Percentiles rank a stretch among this genome's conserved stretches.
Evolutionary conservation across 1,140 invertebrate species (phyloP).

Genomic region (Neotoxoptera formosana): DNA sequence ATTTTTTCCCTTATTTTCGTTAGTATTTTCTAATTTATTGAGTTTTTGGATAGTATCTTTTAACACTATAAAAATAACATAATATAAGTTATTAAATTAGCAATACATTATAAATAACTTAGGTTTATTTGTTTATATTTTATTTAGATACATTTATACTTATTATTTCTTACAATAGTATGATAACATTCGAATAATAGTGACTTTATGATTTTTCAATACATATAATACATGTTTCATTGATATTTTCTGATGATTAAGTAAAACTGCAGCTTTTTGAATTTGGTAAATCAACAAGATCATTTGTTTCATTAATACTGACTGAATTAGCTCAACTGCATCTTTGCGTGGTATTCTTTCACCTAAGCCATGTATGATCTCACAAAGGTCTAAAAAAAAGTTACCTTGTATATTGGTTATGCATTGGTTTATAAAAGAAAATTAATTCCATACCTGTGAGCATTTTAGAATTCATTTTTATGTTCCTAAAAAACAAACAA

Average conservation of each 20-base stretch:
- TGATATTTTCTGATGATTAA: background rate
- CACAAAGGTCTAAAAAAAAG: conserved; percentile 36
- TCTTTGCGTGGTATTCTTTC: conserved; percentile 7
- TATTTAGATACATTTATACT: conserved; percentile 68
- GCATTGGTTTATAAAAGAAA: background rate
- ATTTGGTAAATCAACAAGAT: background rate
- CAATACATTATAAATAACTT: background rate
- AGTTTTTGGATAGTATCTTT: background rate
- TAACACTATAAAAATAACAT: conserved; percentile 13
- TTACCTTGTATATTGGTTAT: background rate
- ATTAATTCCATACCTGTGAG: background rate
- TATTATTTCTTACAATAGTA: conserved; percentile 67
- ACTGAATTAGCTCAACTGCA: background rate
- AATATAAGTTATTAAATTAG: background rate
- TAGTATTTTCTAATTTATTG: background rate
- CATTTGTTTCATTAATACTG: conserved; percentile 29
- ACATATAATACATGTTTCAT: background rate
- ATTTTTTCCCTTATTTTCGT: background rate
- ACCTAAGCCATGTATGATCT: conserved; percentile 20
- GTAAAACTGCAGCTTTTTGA: background rate
- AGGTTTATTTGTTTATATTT: background rate
- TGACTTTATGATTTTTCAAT: background rate
- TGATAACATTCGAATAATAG: background rate
- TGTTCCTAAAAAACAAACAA: background rate
- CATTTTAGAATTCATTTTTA: background rate